phyloP scores from a whole-genome alignment of 1,140 invertebrate genomes.

The Microplitis mediator region DNA sequence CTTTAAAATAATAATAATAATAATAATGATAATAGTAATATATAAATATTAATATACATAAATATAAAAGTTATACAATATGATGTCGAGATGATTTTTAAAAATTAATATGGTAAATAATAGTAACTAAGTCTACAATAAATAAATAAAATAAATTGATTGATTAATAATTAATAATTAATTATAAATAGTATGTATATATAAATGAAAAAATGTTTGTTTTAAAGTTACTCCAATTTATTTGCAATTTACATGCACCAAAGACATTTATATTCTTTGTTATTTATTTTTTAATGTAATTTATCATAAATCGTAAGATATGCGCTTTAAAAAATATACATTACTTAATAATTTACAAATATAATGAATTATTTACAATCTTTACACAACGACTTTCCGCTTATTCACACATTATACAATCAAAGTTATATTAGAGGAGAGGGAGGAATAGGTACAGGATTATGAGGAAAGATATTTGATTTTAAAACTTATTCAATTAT shows the following conservation, averaged over 20 bases:
- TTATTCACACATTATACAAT: slow-evolving; percentile 32
- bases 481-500: not conserved
- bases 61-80: too few relatives aligned
- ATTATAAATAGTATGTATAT: too few relatives aligned
- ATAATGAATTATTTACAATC: slow-evolving; percentile 28
- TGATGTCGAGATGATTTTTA: too few relatives aligned
- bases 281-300: not conserved
- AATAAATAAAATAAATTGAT: not conserved
- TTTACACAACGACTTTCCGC: slow-evolving; percentile 9
- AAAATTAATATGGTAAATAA: too few relatives aligned
- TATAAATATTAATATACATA: too few relatives aligned
- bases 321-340: slow-evolving; percentile 27
- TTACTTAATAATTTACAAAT: slow-evolving; percentile 26
- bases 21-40: too few relatives aligned
- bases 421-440: not conserved
- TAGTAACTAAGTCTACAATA: not conserved
- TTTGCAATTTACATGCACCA: not conserved
- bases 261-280: not conserved
- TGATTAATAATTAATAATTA: too few relatives aligned
- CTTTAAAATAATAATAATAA: too few relatives aligned
- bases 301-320: not conserved
- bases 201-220: too few relatives aligned
- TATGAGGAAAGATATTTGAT: slow-evolving; percentile 1
- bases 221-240: not conserved
- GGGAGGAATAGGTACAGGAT: not conserved